Base-by-base conservation (phyloP, 1,140 invertebrate genomes). In the Battus philenor region DNA sequence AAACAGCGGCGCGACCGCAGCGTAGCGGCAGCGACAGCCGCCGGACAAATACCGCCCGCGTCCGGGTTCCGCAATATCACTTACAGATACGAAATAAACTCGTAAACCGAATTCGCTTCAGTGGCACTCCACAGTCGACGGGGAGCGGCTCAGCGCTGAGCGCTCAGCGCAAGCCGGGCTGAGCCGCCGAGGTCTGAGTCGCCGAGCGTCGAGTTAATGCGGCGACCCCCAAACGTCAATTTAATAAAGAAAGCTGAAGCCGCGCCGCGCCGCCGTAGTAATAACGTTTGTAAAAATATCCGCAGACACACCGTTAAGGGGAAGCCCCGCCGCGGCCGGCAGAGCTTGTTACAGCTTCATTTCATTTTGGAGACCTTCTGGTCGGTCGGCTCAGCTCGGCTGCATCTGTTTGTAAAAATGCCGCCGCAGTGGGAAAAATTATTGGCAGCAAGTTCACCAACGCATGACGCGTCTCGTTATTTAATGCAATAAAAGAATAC, bases 231-330 rank as follows among this genome's bases (percentile, higher is more conserved):
- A 55, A 67, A 66, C 63, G 68, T 71, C 69, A 75, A 80, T 80
- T 80, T 77, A 77, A 77, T 75, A 77, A 80, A 70, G 71, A 68
- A 69, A 76, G 67, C 72, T 74, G 58, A 72, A 63, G 55, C 54
- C 47, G 54, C 22, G 47, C 47, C 50, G 51, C 47, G 32, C 30
- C 47, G 47, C 44, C 54, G 49, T 59, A 68, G 63, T 79, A 81
- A 81, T 79, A 79, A 75, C 71, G 68, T 79, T 81, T 81, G 77
- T 81, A 79, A 81, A 81, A 81, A 81, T 78, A 81, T 76, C 68
- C 68, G 69, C 76, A 77, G 73, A 76, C 71, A 80, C 60, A 67
- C 64, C 18, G 38, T 81, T 81, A 81, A 78, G 72, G 74, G 32
- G 46, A 53, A 55, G 63, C n/a, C 4, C 1, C n/a, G n/a, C n/a